Evolutionary conservation across 2,888 invertebrate genomes (phyloP).

Genomic region (Galerucella pusilla): DNA sequence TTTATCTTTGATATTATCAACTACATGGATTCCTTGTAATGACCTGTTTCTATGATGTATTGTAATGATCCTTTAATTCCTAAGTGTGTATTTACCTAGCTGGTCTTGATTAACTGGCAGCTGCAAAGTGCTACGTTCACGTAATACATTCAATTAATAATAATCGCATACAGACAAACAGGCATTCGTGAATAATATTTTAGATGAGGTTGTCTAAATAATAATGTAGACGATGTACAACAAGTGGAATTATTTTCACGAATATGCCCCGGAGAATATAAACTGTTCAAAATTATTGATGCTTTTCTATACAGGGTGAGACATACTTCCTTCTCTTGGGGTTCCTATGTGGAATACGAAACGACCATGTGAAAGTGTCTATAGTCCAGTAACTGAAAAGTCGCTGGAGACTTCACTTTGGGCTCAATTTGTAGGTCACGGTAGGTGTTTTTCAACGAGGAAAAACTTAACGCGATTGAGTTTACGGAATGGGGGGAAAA

Average conservation of each 20-base stretch:
- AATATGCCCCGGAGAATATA: no score
- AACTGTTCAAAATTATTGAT: no score
- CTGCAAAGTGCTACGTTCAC: not conserved
- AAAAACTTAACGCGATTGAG: no score
- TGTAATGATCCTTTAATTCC: slow-evolving; percentile 1
- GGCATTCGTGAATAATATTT: not conserved
- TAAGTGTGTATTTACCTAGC: not conserved
- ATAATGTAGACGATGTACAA: not conserved
- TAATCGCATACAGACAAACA: not conserved
- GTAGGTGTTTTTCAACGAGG: no score
- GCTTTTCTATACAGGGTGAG: no score
- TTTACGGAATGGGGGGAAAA: no score
- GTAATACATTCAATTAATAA: not conserved
- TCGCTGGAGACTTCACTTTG: no score
- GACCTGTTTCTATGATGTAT: not conserved
- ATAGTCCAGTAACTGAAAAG: no score
- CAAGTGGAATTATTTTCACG: not conserved
- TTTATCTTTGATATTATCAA: not conserved
- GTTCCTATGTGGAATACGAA: no score
- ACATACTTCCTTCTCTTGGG: no score
- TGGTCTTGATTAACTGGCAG: not conserved
- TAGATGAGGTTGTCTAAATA: not conserved
- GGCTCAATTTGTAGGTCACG: no score
- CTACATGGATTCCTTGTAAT: not conserved
- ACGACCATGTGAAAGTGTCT: no score